A percentile compares a stretch with the other conserved stretches of the same genome.
phyloP scores from a whole-genome alignment of 2,888 invertebrate species.

The Caenorhabditis angaria region DNA sequence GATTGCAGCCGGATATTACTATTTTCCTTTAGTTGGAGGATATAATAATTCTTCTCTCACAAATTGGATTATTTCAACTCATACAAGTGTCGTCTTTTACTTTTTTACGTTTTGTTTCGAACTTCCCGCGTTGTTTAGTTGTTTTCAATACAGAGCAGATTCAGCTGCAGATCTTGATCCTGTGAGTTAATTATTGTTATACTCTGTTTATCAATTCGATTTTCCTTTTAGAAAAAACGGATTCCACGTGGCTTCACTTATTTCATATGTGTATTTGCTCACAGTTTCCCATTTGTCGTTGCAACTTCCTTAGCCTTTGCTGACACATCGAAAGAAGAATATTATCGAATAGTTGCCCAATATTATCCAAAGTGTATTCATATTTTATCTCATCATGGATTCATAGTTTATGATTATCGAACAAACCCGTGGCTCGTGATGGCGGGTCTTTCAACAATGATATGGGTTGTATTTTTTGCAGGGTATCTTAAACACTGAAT shows the following conservation, averaged over 20 bases:
- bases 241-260: neutral
- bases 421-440: slow-evolving; percentile 15
- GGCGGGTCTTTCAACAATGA: slow-evolving; percentile 15
- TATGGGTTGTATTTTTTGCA: too few relatives aligned
- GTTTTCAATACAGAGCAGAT: slow-evolving; percentile 21
- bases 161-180: slow-evolving; percentile 19
- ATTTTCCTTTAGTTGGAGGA: slow-evolving; percentile 29
- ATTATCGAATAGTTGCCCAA: slow-evolving; percentile 3
- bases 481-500: too few relatives aligned
- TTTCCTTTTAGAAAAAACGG: neutral
- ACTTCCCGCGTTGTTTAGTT: slow-evolving; percentile 16
- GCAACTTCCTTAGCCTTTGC: slow-evolving; percentile 10
- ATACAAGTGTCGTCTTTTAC: neutral
- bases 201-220: slow-evolving; percentile 10
- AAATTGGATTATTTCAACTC: neutral
- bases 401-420: slow-evolving; percentile 20
- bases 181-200: too few relatives aligned
- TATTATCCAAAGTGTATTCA: slow-evolving; percentile 19
- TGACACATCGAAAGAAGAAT: slow-evolving; percentile 12
- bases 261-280: slow-evolving; percentile 9
- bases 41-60: slow-evolving; percentile 10
- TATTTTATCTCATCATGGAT: slow-evolving; percentile 10
- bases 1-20: slow-evolving; percentile 25
- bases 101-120: slow-evolving; percentile 21
- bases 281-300: slow-evolving; percentile 26